These are phyloP conservation scores for Alexandromys fortis DNA, from an alignment of 2,113 vertebrate genomes.

Conservation along the genomic window DNA sequence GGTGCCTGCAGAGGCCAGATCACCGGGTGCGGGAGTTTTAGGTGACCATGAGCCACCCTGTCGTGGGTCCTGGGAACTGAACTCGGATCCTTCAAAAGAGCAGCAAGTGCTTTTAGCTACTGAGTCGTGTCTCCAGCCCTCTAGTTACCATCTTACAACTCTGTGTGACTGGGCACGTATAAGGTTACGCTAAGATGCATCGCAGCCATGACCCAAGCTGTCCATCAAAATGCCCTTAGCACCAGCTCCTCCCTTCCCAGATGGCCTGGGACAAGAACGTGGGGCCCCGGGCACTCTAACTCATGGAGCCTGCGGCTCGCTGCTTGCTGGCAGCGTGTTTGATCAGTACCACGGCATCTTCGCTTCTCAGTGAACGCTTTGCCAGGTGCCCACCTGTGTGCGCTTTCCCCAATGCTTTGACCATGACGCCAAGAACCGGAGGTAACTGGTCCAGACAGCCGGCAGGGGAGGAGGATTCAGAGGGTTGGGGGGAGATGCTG, in stretches of 20 bases:
- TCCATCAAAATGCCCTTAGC: neutral
- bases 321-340: neutral
- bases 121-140: neutral
- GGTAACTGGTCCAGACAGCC: neutral
- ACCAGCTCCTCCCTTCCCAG: neutral
- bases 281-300: neutral
- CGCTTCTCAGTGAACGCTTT: neutral
- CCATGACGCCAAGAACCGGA: neutral
- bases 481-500: rapidly evolving
- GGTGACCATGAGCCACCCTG: neutral
- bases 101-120: neutral
- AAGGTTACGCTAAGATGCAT: neutral
- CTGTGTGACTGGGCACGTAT: neutral
- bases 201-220: neutral
- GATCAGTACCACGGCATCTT: no score
- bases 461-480: rapidly evolving
- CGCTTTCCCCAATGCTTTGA: neutral
- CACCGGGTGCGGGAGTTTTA: neutral
- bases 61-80: neutral
- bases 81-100: neutral
- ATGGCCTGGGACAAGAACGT: neutral
- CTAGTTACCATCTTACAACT: no score
- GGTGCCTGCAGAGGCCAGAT: neutral
- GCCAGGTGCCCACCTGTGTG: neutral
- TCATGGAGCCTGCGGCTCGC: neutral